Evolutionary conservation across 1,140 invertebrate genomes (phyloP).

Genomic region (Drosophila grimshawi): DNA sequence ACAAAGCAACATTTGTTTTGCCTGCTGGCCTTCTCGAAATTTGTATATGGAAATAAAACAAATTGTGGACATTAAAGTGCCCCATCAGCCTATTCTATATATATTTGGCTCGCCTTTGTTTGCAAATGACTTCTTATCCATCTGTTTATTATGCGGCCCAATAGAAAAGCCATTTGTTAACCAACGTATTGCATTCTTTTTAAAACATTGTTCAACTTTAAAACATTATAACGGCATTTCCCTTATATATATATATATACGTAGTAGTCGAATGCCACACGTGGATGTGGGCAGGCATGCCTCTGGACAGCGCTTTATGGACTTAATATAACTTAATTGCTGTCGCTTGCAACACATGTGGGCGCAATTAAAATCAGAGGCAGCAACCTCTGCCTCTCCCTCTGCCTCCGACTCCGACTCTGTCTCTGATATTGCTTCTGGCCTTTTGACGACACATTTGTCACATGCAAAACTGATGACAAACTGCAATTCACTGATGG

Average conservation of each 20-base stretch:
- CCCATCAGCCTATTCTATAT: background rate
- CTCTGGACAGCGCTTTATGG: slow-evolving; percentile 38
- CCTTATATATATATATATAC: too few relatives aligned
- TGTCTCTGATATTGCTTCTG: slow-evolving; percentile 20
- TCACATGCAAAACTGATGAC: slow-evolving; percentile 40
- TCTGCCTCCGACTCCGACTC: too few relatives aligned
- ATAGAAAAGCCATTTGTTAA: slow-evolving; percentile 64
- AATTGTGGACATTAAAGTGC: slow-evolving; percentile 72
- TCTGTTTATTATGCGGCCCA: slow-evolving; percentile 64
- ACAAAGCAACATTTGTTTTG: slow-evolving; percentile 68
- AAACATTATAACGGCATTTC: slow-evolving; percentile 22
- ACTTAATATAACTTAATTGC: slow-evolving; percentile 60
- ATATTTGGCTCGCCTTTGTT: slow-evolving; percentile 13
- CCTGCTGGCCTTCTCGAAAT: slow-evolving; percentile 15
- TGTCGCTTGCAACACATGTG: slow-evolving; percentile 54
- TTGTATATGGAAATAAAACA: slow-evolving; percentile 66
- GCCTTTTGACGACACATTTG: slow-evolving; percentile 22
- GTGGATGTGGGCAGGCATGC: background rate
- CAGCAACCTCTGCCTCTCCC: slow-evolving; percentile 6
- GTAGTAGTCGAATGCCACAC: background rate
- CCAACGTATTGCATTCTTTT: slow-evolving; percentile 26
- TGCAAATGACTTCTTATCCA: slow-evolving; percentile 72
- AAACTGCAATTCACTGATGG: slow-evolving; percentile 18
- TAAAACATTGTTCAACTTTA: slow-evolving; percentile 17
- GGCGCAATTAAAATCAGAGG: slow-evolving; percentile 55